Conservation (phyloP, 2,113 vertebrate genomes). For the Diadophis punctatus region DNA sequence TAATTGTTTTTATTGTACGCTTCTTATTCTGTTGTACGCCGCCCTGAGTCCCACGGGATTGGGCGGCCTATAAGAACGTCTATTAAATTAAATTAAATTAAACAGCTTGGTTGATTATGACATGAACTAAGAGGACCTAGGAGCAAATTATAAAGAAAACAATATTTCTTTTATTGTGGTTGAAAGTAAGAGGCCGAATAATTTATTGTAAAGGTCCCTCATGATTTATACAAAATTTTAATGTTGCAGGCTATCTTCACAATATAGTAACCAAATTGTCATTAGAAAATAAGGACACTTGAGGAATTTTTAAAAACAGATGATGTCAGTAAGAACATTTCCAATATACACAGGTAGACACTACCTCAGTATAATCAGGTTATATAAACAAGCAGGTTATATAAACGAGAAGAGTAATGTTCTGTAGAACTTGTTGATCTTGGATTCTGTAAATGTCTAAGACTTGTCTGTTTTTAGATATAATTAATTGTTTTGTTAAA, state of each 20-base stretch:
- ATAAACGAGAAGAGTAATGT: background rate
- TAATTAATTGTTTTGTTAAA: background rate
- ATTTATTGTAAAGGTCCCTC: background rate
- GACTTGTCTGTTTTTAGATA: background rate
- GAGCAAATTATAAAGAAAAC: background rate
- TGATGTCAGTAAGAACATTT: background rate
- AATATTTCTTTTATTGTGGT: background rate
- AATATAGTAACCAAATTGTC: background rate
- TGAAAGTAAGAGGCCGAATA: background rate
- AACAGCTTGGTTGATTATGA: background rate
- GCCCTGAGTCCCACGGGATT: no score
- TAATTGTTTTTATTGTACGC: no score
- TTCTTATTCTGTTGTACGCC: no score
- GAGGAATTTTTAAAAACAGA: background rate
- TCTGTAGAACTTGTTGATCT: background rate
- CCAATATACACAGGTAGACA: background rate
- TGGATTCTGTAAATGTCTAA: background rate
- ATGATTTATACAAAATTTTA: background rate
- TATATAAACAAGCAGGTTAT: background rate
- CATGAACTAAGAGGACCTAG: background rate
- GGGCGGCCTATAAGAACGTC: no score
- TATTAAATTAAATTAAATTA: no score
- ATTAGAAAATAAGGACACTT: background rate
- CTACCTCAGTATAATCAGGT: background rate
- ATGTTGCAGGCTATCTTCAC: background rate